A percentile compares a stretch with the other conserved stretches of the same genome.
phyloP scores from a whole-genome alignment of 1,140 invertebrate species.

The Vanessa atalanta region DNA sequence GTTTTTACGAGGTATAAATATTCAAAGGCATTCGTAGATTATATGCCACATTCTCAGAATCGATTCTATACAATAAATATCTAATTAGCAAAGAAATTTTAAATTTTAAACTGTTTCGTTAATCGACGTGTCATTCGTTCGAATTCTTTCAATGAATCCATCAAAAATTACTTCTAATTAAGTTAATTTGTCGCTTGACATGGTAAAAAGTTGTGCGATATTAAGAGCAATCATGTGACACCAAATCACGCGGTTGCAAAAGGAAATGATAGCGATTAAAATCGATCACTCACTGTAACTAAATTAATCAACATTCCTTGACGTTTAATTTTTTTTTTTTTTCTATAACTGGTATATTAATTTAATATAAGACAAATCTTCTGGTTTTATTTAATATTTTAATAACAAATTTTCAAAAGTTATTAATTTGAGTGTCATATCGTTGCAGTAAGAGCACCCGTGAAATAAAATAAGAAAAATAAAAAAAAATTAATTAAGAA shows the following conservation, averaged over 20 bases:
- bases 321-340: neutral
- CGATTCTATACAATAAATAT: neutral
- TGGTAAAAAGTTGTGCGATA: neutral
- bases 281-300: neutral
- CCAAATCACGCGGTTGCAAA: slow-evolving; percentile 21
- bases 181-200: neutral
- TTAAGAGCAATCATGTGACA: slow-evolving; percentile 25
- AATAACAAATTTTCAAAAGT: too few relatives aligned
- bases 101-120: neutral
- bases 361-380: too few relatives aligned
- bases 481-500: too few relatives aligned
- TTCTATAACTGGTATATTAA: neutral
- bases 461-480: too few relatives aligned
- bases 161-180: neutral
- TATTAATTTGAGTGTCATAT: too few relatives aligned
- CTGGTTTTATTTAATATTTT: too few relatives aligned
- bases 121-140: neutral
- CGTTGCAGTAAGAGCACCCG: too few relatives aligned
- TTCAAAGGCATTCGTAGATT: slow-evolving; percentile 6
- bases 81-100: neutral
- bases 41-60: slow-evolving; percentile 1
- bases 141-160: neutral
- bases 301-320: neutral
- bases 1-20: slow-evolving; percentile 12
- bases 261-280: neutral